Evolutionary conservation across 2,113 vertebrate genomes (phyloP), one percentile per base, ranked within the genome.

Genomic region (Mormyrus iriodes): DNA sequence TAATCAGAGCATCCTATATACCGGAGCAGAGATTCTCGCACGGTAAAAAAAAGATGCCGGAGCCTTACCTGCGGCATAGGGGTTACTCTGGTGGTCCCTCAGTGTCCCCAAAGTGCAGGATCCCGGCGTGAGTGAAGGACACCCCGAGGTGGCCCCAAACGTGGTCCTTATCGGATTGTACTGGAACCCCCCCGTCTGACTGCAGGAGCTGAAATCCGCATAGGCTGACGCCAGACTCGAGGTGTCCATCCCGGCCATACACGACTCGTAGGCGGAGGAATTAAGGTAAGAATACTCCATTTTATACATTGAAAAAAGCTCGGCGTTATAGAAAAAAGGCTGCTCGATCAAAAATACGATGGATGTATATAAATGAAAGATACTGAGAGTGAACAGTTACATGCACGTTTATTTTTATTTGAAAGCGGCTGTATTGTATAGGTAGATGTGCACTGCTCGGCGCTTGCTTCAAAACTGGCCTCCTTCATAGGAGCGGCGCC

Each of bases 281-380:
- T 99, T 99, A 96, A 99, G 98, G 98, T 99, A 99, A 98, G 98
- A 99, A 98, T 99, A 99, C 97, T 99, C 98, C 98, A 99, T 99
- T 98, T 99, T 99, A 99, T 99, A 99, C 98, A 99, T 99, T 97
- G 98, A 98, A 97, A 98, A 98, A 46, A 96, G 96, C 95, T 98
- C 97, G 96, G 96, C 96, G 96, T 96, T 93, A 91, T 91, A 91
- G 92, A 93, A 95, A 95, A 88, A 90, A 88, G 89, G 89, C 79
- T 76, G 52, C 87, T 65, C 51, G 85, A 89, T 91, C 90, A 90
- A 87, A 91, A 92, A 90, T 53, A 69, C 84, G 86, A 90, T 86
- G 88, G 88, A 84, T 85, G 82, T 42, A 85, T 65, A 55, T 12
- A 58, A 86, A 90, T 35, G n/a, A 89, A 35, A 90, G 79, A 48